These are phyloP conservation scores for Paraescarpia echinospica DNA, from an alignment of 1,140 invertebrate species.

Conservation along the genomic window DNA sequence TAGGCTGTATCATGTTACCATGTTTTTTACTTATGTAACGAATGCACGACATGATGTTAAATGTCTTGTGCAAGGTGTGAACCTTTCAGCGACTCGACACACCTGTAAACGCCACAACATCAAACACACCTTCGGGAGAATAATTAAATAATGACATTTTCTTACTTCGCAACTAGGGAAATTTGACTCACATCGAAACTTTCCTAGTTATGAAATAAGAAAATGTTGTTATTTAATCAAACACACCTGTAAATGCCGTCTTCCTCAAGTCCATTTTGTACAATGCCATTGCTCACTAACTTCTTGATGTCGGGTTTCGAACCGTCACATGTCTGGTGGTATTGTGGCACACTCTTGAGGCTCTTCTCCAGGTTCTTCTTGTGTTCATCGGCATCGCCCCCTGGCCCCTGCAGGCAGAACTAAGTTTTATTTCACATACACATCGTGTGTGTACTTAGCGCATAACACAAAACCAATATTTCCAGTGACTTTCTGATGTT, in stretches of 20 bases:
- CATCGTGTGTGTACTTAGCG: background rate
- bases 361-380: background rate
- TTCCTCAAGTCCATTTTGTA: slow-evolving; percentile 87
- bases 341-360: background rate
- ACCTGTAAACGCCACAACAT: slow-evolving; percentile 76
- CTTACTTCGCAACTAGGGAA: too few relatives aligned
- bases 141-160: too few relatives aligned
- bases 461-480: background rate
- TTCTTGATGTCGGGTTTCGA: slow-evolving; percentile 29
- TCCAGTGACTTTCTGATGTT: background rate
- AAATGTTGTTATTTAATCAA: too few relatives aligned
- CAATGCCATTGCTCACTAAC: slow-evolving; percentile 67
- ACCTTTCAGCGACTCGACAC: background rate
- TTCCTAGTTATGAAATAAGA: too few relatives aligned
- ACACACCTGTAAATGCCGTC: slow-evolving; percentile 89
- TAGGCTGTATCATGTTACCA: background rate
- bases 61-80: background rate
- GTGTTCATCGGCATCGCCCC: background rate
- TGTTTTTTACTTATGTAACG: background rate
- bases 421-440: background rate
- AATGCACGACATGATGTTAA: background rate
- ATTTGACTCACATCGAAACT: too few relatives aligned
- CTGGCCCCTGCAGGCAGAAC: background rate
- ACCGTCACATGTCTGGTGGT: background rate
- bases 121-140: background rate